phyloP scores from a whole-genome alignment of 2,888 invertebrate species.

The Acanthosepion lycidas region DNA sequence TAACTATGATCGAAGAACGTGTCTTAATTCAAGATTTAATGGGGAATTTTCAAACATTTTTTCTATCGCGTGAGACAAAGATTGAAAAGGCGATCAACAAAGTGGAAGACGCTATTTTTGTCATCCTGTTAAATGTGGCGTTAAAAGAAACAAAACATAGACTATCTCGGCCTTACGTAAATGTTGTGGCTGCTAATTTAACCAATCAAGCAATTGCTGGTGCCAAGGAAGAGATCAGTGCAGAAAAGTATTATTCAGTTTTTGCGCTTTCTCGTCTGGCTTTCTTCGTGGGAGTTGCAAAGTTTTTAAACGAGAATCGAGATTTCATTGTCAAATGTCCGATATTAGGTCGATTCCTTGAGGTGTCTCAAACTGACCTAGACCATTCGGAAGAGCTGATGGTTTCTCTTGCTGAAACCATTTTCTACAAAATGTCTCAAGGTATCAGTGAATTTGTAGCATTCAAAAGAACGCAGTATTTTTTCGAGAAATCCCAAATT shows the following conservation, averaged over 20 bases:
- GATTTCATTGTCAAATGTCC: background rate
- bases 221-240: background rate
- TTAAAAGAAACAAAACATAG: background rate
- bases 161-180: no score
- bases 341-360: background rate
- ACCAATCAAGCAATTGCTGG: background rate
- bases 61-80: background rate
- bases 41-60: background rate
- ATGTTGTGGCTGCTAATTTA: background rate
- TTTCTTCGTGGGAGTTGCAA: background rate
- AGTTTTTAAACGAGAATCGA: background rate
- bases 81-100: background rate
- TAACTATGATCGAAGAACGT: background rate
- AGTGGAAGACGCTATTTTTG: background rate
- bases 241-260: background rate
- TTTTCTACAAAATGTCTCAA: background rate
- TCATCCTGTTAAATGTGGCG: background rate
- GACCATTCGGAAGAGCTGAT: background rate
- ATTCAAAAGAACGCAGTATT: background rate
- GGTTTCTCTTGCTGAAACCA: background rate
- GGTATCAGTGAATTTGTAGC: background rate
- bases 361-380: background rate
- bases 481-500: background rate
- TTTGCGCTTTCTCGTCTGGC: background rate
- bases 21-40: background rate